phyloP scores from a whole-genome alignment of 2,888 invertebrate species.

The Sesia bembeciformis region DNA sequence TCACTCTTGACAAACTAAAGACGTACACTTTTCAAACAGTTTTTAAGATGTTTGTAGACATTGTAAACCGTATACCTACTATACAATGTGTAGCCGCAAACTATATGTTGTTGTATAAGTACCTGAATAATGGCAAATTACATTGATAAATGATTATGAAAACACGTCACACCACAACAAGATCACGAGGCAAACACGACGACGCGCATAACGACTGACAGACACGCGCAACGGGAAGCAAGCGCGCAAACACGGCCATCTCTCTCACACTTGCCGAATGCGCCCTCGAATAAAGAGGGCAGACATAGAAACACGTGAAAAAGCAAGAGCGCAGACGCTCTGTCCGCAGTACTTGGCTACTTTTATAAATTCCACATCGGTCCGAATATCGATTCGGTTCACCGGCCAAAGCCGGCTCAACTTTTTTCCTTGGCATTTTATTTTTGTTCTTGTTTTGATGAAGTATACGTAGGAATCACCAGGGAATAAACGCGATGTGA shows the following conservation, averaged over 20 bases:
- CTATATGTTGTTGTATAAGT: too few species aligned
- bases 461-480: too few species aligned
- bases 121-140: too few species aligned
- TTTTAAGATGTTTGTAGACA: too few species aligned
- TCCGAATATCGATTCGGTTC: constrained; percentile 35
- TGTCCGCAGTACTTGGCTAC: constrained; percentile 12
- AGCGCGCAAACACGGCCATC: constrained; percentile 34
- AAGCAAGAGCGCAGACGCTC: constrained; percentile 65
- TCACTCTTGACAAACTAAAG: background rate
- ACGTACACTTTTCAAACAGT: background rate
- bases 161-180: constrained; percentile 32
- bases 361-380: constrained; percentile 31
- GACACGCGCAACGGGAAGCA: constrained; percentile 57
- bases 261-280: constrained; percentile 24
- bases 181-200: constrained; percentile 38
- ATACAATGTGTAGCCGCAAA: too few species aligned
- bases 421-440: background rate
- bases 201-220: constrained; percentile 59
- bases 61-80: too few species aligned
- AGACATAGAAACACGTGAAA: constrained; percentile 34
- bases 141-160: background rate
- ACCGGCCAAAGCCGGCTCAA: constrained; percentile 7
- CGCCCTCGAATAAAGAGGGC: constrained; percentile 19
- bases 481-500: too few species aligned
- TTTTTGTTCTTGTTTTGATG: background rate